Evolutionary conservation across 1,140 invertebrate genomes (phyloP).

Genomic region (Maniola jurtina): DNA sequence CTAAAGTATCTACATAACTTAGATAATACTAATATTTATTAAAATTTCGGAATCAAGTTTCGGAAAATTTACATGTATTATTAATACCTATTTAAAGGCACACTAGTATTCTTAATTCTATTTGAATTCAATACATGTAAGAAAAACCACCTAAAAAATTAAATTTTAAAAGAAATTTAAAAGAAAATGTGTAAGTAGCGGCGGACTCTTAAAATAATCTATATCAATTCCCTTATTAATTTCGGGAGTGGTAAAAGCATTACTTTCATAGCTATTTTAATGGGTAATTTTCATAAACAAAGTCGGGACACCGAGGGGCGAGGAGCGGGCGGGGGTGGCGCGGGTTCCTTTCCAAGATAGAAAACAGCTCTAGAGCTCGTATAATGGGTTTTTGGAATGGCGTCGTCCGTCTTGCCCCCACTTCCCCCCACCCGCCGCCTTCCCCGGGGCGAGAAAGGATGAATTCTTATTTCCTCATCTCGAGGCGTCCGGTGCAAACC

Average conservation of each 20-base stretch:
- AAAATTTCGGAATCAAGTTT: too few species aligned
- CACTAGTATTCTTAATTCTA: too few species aligned
- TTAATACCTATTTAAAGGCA: too few species aligned
- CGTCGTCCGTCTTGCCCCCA: conserved; percentile 77
- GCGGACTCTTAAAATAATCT: conserved; percentile 51
- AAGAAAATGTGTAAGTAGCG: conserved; percentile 13
- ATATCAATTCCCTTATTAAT: conserved; percentile 78
- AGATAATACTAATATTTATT: too few species aligned
- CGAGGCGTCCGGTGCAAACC: conserved; percentile 68
- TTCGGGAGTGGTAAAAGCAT: conserved; percentile 72
- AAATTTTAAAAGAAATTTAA: background rate
- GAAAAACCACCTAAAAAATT: too few species aligned
- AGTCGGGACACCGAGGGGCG: conserved; percentile 61
- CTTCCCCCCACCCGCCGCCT: conserved; percentile 35
- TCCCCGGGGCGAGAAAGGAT: conserved; percentile 70
- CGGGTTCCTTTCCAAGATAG: conserved; percentile 75
- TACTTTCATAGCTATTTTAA: conserved; percentile 78
- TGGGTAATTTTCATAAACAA: conserved; percentile 79
- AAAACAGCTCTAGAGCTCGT: conserved; percentile 78
- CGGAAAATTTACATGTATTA: too few species aligned
- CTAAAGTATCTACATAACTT: too few species aligned
- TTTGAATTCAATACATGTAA: too few species aligned
- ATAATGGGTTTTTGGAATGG: conserved; percentile 79
- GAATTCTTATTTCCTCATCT: conserved; percentile 80
- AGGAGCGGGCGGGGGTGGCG: conserved; percentile 40